Base-by-base conservation (phyloP, 2,113 vertebrate species). In the Tetrao urogallus region DNA sequence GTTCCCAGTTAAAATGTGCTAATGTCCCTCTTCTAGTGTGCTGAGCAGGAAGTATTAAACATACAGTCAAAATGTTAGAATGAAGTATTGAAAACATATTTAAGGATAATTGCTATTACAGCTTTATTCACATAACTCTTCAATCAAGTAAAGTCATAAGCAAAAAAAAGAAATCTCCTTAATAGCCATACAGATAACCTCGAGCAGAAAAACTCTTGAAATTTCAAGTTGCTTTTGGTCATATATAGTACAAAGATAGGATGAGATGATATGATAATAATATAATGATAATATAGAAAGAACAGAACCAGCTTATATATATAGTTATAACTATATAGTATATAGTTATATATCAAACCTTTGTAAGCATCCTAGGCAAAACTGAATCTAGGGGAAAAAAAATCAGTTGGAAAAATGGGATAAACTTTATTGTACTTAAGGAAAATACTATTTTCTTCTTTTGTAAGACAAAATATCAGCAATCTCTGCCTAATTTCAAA, bases 201-300 rank as follows among this genome's bases (percentile, higher is more conserved):
- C 11, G 84, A 91, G 79, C 5, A 40, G 43, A 92, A n/a, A 20
- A 52, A 19, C 36, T 92, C 50, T 65, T 85, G 82, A 42, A 94
- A 90, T 57, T 95, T 97, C 57, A 86, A 63, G 61, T 80, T 95
- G 40, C 40, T 94, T 96, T 92, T 90, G n/a, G 47, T 92, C 57
- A 61, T 57, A 69, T 52, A 84, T 52, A 63, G 66, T 70, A 77
- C 84, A 84, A 90, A 57, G 57, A 64, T 52, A 36, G 30, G 36
- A 80, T 89, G 58, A 91, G 71, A 54, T 30, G 27, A 30, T 17
- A 91, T 64, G 40, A 74, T 70, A 67, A 73, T n/a, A 21, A 50
- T 17, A 54, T 52, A 28, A 92, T 67, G 52, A 71, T 72, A 67
- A 71, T 34, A 21, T 11, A 85, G 65, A 88, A 90, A 87, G 87